phyloP scores from a whole-genome alignment of 1,140 invertebrate species.

The Aphelenchoides fujianensis region DNA sequence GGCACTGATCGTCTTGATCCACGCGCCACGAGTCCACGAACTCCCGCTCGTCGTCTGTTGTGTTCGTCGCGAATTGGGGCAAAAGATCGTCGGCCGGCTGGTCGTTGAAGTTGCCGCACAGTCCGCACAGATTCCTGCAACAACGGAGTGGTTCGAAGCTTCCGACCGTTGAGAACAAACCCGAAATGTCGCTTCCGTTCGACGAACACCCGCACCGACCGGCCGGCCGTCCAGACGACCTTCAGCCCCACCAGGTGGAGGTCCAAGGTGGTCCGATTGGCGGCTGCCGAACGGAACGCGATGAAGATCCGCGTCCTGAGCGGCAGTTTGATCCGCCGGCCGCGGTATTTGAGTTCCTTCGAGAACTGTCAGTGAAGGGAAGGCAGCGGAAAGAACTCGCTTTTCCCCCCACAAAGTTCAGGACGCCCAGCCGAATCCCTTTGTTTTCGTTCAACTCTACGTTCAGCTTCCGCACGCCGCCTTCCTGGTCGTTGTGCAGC shows the following conservation, averaged over 20 bases:
- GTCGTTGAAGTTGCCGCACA: conserved; percentile 19
- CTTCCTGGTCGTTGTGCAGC: not conserved
- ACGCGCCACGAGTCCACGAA: not conserved
- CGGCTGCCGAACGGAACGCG: not conserved
- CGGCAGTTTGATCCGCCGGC: conserved; percentile 10
- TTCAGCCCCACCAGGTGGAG: not conserved
- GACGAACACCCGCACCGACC: not conserved
- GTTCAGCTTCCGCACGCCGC: not conserved
- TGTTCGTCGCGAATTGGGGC: not conserved
- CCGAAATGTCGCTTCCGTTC: not conserved
- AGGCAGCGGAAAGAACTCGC: not conserved
- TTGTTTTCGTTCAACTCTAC: conserved; percentile 15
- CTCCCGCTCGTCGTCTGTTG: not conserved
- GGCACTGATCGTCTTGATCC: conserved; percentile 5
- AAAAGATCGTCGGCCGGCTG: not conserved
- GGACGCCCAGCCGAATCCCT: conserved; percentile 11
- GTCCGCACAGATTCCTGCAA: conserved; percentile 10
- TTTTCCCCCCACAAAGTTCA: conserved; percentile 17
- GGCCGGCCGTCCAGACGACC: not conserved
- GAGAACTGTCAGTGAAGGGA: not conserved
- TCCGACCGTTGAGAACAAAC: not conserved
- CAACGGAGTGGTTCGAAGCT: not conserved
- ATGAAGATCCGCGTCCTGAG: not conserved
- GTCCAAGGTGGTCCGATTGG: not conserved
- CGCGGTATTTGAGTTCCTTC: conserved; percentile 21